Percentiles rank a stretch among this genome's conserved stretches.
Evolutionary conservation across 2,888 invertebrate genomes (phyloP).

Genomic region (Caenorhabditis japonica): DNA sequence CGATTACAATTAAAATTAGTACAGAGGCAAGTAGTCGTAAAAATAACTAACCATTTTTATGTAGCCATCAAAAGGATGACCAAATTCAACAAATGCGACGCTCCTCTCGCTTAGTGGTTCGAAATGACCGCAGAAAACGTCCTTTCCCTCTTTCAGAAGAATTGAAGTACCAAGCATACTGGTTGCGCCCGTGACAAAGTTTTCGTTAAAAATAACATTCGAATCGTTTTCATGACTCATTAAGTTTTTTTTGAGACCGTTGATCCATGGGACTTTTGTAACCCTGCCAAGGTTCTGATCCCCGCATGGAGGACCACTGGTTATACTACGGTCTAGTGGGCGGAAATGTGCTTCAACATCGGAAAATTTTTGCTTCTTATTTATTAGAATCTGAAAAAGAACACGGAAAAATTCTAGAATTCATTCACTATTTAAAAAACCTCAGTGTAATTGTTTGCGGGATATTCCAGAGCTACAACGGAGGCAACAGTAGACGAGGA

Average conservation of each 20-base stretch:
- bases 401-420: not conserved
- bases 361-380: constrained; percentile 56
- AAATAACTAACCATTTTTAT: constrained; percentile 51
- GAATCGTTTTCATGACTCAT: constrained; percentile 57
- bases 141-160: constrained; percentile 50
- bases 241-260: constrained; percentile 37
- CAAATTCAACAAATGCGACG: constrained; percentile 56
- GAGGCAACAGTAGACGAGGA: constrained; percentile 60
- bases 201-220: constrained; percentile 55
- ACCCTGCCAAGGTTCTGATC: constrained; percentile 62
- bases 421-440: constrained; percentile 17
- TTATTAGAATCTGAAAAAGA: constrained; percentile 62
- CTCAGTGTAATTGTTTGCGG: constrained; percentile 68
- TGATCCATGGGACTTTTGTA: constrained; percentile 53
- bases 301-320: constrained; percentile 63
- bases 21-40: not conserved
- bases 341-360: constrained; percentile 56
- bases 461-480: constrained; percentile 66
- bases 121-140: constrained; percentile 63
- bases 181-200: constrained; percentile 54
- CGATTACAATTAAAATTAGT: not conserved
- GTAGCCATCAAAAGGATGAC: constrained; percentile 57
- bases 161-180: constrained; percentile 51
- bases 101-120: constrained; percentile 51
- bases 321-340: constrained; percentile 61